Conservation (phyloP, 2,888 invertebrate species). For the Chrysopilus asiliformis region DNA sequence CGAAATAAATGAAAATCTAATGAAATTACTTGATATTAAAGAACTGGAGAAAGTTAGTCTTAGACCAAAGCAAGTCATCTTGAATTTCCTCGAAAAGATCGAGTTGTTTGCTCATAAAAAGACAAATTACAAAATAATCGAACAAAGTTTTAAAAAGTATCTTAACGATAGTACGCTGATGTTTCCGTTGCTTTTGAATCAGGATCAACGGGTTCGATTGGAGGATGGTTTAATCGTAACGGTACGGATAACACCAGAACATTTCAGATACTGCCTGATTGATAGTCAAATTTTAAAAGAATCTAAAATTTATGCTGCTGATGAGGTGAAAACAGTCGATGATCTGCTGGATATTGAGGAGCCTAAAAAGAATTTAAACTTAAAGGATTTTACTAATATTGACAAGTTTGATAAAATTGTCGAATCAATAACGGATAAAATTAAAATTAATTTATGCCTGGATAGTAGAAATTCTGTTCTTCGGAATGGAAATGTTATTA, state of each 20-base stretch:
- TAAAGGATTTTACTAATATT: conserved; percentile 29
- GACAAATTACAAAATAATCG: conserved; percentile 32
- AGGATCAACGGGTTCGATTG: conserved; percentile 32
- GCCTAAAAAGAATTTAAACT: conserved; percentile 23
- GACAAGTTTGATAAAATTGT: conserved; percentile 31
- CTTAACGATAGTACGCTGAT: conserved; percentile 28
- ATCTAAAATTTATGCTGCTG: conserved; percentile 32
- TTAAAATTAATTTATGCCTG: conserved; percentile 31
- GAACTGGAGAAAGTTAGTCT: conserved; percentile 30
- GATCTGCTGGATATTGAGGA: conserved; percentile 34
- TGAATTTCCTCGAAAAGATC: conserved; percentile 34
- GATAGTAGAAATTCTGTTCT: conserved; percentile 27
- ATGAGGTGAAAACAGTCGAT: conserved; percentile 38
- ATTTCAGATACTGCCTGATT: conserved; percentile 33
- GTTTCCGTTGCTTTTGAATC: conserved; percentile 29
- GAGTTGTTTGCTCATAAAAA: conserved; percentile 31
- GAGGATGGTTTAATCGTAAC: conserved; percentile 29
- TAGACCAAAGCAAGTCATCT: conserved; percentile 27
- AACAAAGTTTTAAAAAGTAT: conserved; percentile 33
- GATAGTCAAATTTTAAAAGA: conserved; percentile 34
- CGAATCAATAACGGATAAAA: conserved; percentile 24
- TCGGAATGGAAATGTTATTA: conserved; percentile 36
- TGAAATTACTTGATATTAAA: conserved; percentile 28
- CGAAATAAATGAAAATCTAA: conserved; percentile 32
- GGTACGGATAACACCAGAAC: conserved; percentile 31